Conservation (phyloP, 2,888 invertebrate species). For the Leptopterna dolabrata region DNA sequence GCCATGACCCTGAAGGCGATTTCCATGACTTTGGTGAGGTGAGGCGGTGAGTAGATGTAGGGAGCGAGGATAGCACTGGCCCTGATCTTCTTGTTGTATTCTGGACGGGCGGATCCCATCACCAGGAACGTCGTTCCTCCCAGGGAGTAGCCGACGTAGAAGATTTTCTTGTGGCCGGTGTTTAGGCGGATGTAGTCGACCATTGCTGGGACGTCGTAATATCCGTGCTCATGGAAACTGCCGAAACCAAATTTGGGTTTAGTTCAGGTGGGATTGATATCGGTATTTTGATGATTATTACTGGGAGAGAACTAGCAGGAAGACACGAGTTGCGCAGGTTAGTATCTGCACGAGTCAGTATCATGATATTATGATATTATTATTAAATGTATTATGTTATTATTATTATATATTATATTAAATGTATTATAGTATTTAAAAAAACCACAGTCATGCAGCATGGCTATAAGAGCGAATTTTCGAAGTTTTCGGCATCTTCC, state of each 20-base stretch:
- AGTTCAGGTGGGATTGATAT: not conserved
- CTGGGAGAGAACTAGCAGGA: too few species aligned
- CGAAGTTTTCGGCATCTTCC: too few species aligned
- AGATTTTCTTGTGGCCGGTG: slow-evolving; percentile 64
- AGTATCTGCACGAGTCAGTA: too few species aligned
- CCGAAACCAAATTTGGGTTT: slow-evolving; percentile 57
- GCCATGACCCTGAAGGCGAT: slow-evolving; percentile 55
- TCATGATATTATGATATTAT: too few species aligned
- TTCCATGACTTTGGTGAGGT: slow-evolving; percentile 54
- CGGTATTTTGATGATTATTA: too few species aligned
- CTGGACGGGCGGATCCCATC: slow-evolving; percentile 71
- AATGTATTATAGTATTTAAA: too few species aligned
- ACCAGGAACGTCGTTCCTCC: slow-evolving; percentile 72
- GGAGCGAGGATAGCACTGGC: slow-evolving; percentile 56
- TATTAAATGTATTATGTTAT: too few species aligned
- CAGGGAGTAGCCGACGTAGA: slow-evolving; percentile 74
- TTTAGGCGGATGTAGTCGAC: slow-evolving; percentile 70
- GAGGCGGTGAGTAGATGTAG: slow-evolving; percentile 55
- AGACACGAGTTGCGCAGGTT: too few species aligned
- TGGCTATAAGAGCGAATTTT: too few species aligned
- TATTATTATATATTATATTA: too few species aligned
- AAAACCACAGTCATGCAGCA: too few species aligned
- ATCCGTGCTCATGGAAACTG: slow-evolving; percentile 73
- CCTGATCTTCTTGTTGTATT: slow-evolving; percentile 68
- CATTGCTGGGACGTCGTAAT: slow-evolving; percentile 72